Percentiles rank a stretch among this genome's conserved stretches.
phyloP scores from a whole-genome alignment of 2,888 invertebrate genomes.

The Agrochola lota region DNA sequence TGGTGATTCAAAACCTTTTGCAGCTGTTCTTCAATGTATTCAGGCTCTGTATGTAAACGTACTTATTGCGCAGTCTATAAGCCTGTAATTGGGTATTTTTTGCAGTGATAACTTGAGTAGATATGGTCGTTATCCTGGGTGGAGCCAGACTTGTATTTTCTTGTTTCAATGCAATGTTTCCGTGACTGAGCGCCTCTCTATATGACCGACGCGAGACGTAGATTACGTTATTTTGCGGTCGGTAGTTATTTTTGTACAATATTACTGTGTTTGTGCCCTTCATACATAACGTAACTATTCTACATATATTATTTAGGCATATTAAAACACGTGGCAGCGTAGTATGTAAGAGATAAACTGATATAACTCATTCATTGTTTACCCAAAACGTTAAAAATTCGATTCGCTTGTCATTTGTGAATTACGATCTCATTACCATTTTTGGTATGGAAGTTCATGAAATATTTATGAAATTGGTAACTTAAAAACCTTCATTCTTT shows the following conservation, averaged over 20 bases:
- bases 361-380: slow-evolving; percentile 4
- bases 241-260: slow-evolving; percentile 8
- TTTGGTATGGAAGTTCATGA: slow-evolving; percentile 8
- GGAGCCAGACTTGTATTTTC: slow-evolving; percentile 39
- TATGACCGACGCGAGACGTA: slow-evolving; percentile 27
- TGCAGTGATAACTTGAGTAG: slow-evolving; percentile 38
- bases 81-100: slow-evolving; percentile 15
- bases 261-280: slow-evolving; percentile 5
- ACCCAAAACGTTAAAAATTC: slow-evolving; percentile 5
- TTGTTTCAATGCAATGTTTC: slow-evolving; percentile 42
- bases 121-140: slow-evolving; percentile 34
- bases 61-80: slow-evolving; percentile 16
- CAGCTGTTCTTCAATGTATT: slow-evolving; percentile 19
- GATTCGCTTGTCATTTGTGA: slow-evolving; percentile 13
- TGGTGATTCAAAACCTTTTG: background rate
- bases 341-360: background rate
- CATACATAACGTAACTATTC: slow-evolving; percentile 1
- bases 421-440: slow-evolving; percentile 22
- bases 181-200: slow-evolving; percentile 47
- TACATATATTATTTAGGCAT: background rate
- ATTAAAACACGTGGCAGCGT: slow-evolving; percentile 2
- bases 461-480: background rate
- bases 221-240: slow-evolving; percentile 1
- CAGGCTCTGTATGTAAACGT: slow-evolving; percentile 17
- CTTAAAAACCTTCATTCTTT: slow-evolving; percentile 2